phyloP scores from a whole-genome alignment of 2,888 invertebrate species.

The Andrena marginata region DNA sequence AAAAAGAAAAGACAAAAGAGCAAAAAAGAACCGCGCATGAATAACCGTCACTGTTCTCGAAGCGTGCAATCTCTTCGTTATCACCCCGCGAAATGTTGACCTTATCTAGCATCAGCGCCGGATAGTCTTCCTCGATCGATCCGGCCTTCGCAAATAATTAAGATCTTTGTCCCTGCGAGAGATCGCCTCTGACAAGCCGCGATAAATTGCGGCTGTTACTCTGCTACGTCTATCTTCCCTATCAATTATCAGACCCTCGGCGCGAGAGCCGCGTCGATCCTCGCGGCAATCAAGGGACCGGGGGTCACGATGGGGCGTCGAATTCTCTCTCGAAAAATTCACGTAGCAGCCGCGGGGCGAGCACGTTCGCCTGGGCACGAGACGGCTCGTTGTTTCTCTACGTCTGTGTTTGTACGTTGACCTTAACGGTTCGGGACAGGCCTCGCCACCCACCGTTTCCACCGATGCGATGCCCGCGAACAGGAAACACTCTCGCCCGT shows the following conservation, averaged over 20 bases:
- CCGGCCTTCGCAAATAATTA: slow-evolving; percentile 42
- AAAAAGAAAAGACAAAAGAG: not conserved
- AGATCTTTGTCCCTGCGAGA: slow-evolving; percentile 31
- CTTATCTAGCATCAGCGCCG: not conserved
- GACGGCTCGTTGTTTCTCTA: slow-evolving; percentile 10
- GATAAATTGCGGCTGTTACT: slow-evolving; percentile 29
- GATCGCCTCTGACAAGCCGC: not conserved
- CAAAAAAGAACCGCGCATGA: not conserved
- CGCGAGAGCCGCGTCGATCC: not conserved
- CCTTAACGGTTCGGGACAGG: slow-evolving; percentile 81
- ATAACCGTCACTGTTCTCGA: not conserved
- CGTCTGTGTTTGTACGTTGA: slow-evolving; percentile 78
- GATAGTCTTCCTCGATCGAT: not conserved
- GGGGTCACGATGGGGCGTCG: not conserved
- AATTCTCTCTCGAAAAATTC: not conserved
- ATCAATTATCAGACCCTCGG: slow-evolving; percentile 29
- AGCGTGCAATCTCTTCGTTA: not conserved
- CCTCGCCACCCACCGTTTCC: slow-evolving; percentile 79
- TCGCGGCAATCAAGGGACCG: slow-evolving; percentile 9
- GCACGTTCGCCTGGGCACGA: not conserved
- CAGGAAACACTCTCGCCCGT: slow-evolving; percentile 77
- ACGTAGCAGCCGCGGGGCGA: not conserved
- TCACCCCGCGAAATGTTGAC: not conserved
- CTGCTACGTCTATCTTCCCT: not conserved
- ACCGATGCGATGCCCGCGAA: slow-evolving; percentile 55